Conservation (phyloP, 2,797 vertebrate species). For the Syngnathus rostellatus region DNA sequence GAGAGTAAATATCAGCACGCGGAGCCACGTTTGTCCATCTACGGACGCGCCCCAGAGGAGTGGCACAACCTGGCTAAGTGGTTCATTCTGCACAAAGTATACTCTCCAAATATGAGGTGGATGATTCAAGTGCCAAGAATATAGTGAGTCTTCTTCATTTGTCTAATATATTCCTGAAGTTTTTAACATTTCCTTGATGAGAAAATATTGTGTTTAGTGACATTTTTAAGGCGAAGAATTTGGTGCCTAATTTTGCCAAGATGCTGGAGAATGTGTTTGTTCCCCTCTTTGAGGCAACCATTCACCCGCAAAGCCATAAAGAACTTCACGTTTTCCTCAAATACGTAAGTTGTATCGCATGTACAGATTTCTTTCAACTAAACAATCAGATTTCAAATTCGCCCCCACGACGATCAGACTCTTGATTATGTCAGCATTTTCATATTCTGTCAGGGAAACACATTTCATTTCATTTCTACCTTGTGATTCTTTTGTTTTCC, state of each 20-base stretch:
- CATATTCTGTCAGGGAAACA: too few species aligned
- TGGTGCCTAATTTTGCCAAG: conserved; percentile 84
- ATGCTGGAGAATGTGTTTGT: conserved; percentile 95
- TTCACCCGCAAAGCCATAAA: conserved; percentile 85
- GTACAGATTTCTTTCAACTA: too few species aligned
- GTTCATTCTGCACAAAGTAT: conserved; percentile 90
- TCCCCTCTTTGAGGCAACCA: conserved; percentile 87
- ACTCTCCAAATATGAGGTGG: conserved; percentile 94
- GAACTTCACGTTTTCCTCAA: conserved; percentile 89
- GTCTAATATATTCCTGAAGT: not conserved
- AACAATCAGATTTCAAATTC: too few species aligned
- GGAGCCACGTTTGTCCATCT: conserved; percentile 91
- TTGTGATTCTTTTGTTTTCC: too few species aligned
- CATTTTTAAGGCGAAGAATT: conserved; percentile 88
- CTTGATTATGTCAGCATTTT: too few species aligned
- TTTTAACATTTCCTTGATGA: not conserved
- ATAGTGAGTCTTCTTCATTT: conserved; percentile 77
- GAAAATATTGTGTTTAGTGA: conserved; percentile 68
- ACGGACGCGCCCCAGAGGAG: conserved; percentile 80
- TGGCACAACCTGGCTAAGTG: conserved; percentile 85
- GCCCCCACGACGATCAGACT: too few species aligned
- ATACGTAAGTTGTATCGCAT: conserved; percentile 74
- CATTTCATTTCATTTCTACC: too few species aligned
- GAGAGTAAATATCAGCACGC: conserved; percentile 96
- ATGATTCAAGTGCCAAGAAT: conserved; percentile 96